phyloP scores from a whole-genome alignment of 2,888 invertebrate species.

The Dasysyrphus albostriatus region DNA sequence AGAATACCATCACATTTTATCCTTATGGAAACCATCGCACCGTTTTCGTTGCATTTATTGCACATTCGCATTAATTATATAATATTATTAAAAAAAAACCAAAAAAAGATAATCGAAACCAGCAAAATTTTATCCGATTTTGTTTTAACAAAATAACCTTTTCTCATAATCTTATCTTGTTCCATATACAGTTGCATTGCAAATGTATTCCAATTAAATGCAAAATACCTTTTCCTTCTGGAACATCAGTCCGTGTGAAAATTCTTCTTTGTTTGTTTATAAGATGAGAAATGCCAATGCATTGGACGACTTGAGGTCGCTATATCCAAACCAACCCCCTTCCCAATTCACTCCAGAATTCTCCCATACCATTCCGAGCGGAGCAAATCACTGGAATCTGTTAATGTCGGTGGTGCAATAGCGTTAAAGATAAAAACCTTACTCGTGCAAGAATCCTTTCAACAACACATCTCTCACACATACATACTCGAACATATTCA shows the following conservation, averaged over 20 bases:
- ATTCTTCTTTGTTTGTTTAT: slow-evolving; percentile 61
- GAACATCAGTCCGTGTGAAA: slow-evolving; percentile 65
- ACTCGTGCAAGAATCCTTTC: slow-evolving; percentile 67
- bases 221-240: slow-evolving; percentile 72
- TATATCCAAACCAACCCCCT: no score
- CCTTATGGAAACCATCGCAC: background rate
- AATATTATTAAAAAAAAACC: slow-evolving; percentile 18
- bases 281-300: slow-evolving; percentile 74
- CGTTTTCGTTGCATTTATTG: background rate
- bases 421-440: slow-evolving; percentile 70
- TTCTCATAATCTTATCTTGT: slow-evolving; percentile 69
- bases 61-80: slow-evolving; percentile 8
- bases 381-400: slow-evolving; percentile 75
- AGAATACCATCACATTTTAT: background rate
- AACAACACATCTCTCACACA: slow-evolving; percentile 48
- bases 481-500: background rate
- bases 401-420: slow-evolving; percentile 74
- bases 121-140: slow-evolving; percentile 62
- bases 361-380: slow-evolving; percentile 38
- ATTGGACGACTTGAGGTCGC: background rate
- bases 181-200: slow-evolving; percentile 73
- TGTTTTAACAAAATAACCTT: slow-evolving; percentile 67
- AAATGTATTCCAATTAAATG: slow-evolving; percentile 76
- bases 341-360: no score
- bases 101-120: slow-evolving; percentile 30